Conservation (phyloP, 1,140 invertebrate genomes). For the Neodiprion pinetum region DNA sequence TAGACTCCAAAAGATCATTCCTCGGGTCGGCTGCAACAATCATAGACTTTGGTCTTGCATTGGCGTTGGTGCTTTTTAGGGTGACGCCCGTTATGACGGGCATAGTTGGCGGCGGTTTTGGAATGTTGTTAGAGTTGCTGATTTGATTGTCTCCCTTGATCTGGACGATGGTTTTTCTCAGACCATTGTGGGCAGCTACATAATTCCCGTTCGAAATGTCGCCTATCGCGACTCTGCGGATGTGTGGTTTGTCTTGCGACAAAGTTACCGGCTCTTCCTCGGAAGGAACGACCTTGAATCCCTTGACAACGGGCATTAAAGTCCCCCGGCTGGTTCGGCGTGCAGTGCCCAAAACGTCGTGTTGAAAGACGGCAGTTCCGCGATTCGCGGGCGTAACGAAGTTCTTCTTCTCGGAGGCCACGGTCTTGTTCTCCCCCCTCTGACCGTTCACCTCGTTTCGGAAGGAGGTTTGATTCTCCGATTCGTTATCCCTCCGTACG, state of each 20-base stretch:
- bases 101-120: slow-evolving; percentile 57
- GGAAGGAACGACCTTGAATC: slow-evolving; percentile 36
- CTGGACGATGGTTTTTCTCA: background rate
- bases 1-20: slow-evolving; percentile 74
- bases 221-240: background rate
- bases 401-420: background rate
- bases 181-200: slow-evolving; percentile 20
- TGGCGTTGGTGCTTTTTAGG: slow-evolving; percentile 49
- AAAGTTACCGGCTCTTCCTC: background rate
- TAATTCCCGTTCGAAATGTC: slow-evolving; percentile 13
- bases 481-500: background rate
- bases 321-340: background rate
- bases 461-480: background rate
- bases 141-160: slow-evolving; percentile 4
- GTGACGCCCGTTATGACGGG: slow-evolving; percentile 57
- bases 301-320: slow-evolving; percentile 42
- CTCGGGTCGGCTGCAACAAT: slow-evolving; percentile 62
- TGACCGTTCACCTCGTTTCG: background rate
- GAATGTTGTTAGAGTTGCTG: slow-evolving; percentile 30
- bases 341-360: background rate
- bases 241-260: background rate
- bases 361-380: background rate
- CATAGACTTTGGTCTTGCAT: slow-evolving; percentile 42
- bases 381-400: background rate
- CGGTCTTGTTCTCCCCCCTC: background rate